Percentiles rank a stretch among this genome's conserved stretches.
phyloP scores from a whole-genome alignment of 1,140 invertebrate species.

The Druon quercuslanigerum region DNA sequence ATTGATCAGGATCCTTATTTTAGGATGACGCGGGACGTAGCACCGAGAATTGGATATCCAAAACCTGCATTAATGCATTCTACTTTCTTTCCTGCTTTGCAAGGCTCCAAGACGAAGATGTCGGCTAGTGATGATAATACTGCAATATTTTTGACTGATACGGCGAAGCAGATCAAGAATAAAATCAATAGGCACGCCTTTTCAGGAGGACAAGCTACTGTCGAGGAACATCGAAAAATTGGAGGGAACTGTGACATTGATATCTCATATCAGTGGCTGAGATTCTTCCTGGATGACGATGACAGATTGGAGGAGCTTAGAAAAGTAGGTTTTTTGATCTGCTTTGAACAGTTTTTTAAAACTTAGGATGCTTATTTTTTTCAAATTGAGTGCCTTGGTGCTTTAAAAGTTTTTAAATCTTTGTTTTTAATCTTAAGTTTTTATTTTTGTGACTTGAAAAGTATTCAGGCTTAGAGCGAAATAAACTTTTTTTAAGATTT shows the following conservation, averaged over 20 bases:
- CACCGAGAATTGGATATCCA: slow-evolving; percentile 86
- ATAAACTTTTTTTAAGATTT: too few species aligned
- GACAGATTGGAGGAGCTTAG: slow-evolving; percentile 88
- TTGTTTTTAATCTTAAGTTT: too few species aligned
- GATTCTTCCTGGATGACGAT: slow-evolving; percentile 97
- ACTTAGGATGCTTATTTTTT: neutral
- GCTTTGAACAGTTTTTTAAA: slow-evolving; percentile 5
- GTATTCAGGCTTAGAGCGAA: too few species aligned
- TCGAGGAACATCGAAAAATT: slow-evolving; percentile 93
- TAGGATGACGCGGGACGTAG: slow-evolving; percentile 98
- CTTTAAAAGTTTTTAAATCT: too few species aligned
- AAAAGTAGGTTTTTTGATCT: slow-evolving; percentile 75
- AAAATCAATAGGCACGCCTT: slow-evolving; percentile 99
- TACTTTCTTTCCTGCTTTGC: slow-evolving; percentile 95
- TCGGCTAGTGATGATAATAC: slow-evolving; percentile 96
- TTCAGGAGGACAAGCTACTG: slow-evolving; percentile 94
- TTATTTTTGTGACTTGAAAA: too few species aligned
- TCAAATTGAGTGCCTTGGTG: neutral
- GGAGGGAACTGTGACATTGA: slow-evolving; percentile 98
- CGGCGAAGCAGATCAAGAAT: slow-evolving; percentile 97
- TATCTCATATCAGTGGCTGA: slow-evolving; percentile 96
- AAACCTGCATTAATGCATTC: slow-evolving; percentile 98
- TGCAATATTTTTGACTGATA: slow-evolving; percentile 96
- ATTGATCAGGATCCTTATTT: slow-evolving; percentile 99
- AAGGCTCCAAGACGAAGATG: slow-evolving; percentile 99